Evolutionary conservation across 64 coral and sea anemone species (phyloP), one percentile per base, ranked within the genome.

Genomic region (Porites australiensis): DNA sequence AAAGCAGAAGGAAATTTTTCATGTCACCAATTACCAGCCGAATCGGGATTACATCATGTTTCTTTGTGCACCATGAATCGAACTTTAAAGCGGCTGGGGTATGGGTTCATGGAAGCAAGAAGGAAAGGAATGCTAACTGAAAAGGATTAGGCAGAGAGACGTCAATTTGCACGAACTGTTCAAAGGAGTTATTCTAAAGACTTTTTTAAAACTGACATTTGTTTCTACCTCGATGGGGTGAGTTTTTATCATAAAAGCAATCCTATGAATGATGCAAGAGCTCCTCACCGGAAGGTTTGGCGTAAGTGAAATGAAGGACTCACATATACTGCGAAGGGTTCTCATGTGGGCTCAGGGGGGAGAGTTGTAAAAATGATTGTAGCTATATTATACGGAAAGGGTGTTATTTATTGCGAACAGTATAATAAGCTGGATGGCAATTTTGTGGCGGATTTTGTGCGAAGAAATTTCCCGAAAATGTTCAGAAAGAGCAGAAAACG

Each of bases 1-100:
- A 58, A 14, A 46, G 15, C 77, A 77, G 87, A 89, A 77, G 87
- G 87, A 62, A 89, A 89, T 63, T 87, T 89, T 76, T 78, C 87
- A 47, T 45, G 45, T 6, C 23, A 73, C 13, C 57, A 69, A 49
- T 43, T 89, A 75, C 18, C 27, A 74, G 70, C 53, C 8, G 22
- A 86, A 13, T 69, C 27, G 52, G 50, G 2, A 6, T 47, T 64
- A 6, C 16, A 50, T 71, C 83, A 2, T 45, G 70, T 18, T 3
- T 27, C 0, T n/a, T n/a, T n/a, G n/a, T n/a, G n/a, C n/a, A n/a
- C n/a, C n/a, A n/a, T n/a, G n/a, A n/a, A n/a, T n/a, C 65, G 83
- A 5, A 70, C 70, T 8, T 37, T 72, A 10, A 86, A 86, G n/a
- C 18, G 12, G 11, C 64, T 70, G 4, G 48, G 49, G 48, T 86